A percentile compares a stretch with the other conserved stretches of the same genome.
phyloP scores from a whole-genome alignment of 2,797 vertebrate genomes.

The Salmo trutta region DNA sequence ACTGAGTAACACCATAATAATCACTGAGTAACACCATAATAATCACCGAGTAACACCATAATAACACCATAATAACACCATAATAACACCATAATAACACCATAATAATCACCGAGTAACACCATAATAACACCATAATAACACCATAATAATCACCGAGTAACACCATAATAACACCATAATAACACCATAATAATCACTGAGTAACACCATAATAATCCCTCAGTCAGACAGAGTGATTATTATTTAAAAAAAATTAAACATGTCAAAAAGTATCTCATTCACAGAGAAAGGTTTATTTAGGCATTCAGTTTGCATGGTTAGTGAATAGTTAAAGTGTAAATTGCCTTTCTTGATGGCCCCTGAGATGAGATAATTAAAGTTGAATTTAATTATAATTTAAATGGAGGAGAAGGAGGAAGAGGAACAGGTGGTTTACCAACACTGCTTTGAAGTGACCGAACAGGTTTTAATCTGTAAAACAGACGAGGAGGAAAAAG shows the following conservation, averaged over 20 bases:
- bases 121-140: background rate
- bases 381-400: background rate
- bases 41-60: background rate
- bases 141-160: background rate
- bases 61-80: background rate
- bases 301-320: background rate
- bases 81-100: background rate
- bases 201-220: background rate
- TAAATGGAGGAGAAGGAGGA: background rate
- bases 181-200: background rate
- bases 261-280: background rate
- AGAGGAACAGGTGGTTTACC: background rate
- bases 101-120: background rate
- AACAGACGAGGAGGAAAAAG: background rate
- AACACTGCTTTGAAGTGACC: conserved; percentile 20
- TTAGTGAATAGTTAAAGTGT: background rate
- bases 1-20: background rate
- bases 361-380: background rate
- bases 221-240: background rate
- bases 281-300: background rate
- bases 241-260: background rate
- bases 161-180: background rate
- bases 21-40: background rate
- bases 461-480: background rate
- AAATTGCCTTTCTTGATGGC: background rate